Evolutionary conservation across 1,140 invertebrate species (phyloP).

Genomic region (Drosophila suzukii): DNA sequence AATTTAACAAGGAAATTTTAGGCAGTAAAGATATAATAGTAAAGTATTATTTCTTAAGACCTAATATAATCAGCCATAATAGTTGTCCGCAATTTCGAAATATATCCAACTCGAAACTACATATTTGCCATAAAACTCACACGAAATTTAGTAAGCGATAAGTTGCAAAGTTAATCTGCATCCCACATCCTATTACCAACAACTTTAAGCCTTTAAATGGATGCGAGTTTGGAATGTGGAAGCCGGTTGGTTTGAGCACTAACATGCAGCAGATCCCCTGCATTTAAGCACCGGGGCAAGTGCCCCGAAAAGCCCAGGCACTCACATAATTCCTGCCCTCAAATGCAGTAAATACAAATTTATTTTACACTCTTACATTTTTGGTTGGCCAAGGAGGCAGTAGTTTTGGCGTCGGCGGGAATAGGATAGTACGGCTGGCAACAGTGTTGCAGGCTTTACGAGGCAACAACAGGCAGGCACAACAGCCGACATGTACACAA

Average conservation of each 20-base stretch:
- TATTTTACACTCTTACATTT: constrained; percentile 47
- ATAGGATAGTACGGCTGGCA: constrained; percentile 5
- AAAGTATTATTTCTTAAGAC: not conserved
- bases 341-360: constrained; percentile 53
- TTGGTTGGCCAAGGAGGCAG: constrained; percentile 11
- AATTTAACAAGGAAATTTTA: not conserved
- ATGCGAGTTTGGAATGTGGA: constrained; percentile 20
- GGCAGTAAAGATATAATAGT: not conserved
- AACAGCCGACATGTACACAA: constrained; percentile 61
- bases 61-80: no score
- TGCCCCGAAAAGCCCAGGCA: constrained; percentile 20
- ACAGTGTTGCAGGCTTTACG: constrained; percentile 45
- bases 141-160: constrained; percentile 4
- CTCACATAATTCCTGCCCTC: constrained; percentile 42
- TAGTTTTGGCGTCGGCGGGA: not conserved
- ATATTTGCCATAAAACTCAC: not conserved
- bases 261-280: constrained; percentile 15
- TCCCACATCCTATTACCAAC: constrained; percentile 17
- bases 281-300: constrained; percentile 32
- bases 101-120: not conserved
- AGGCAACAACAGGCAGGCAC: constrained; percentile 19
- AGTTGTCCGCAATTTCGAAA: not conserved
- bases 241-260: constrained; percentile 7
- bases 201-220: constrained; percentile 30
- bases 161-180: constrained; percentile 31